Conservation (phyloP, 2,113 vertebrate species). For the Microcebus murinus region DNA sequence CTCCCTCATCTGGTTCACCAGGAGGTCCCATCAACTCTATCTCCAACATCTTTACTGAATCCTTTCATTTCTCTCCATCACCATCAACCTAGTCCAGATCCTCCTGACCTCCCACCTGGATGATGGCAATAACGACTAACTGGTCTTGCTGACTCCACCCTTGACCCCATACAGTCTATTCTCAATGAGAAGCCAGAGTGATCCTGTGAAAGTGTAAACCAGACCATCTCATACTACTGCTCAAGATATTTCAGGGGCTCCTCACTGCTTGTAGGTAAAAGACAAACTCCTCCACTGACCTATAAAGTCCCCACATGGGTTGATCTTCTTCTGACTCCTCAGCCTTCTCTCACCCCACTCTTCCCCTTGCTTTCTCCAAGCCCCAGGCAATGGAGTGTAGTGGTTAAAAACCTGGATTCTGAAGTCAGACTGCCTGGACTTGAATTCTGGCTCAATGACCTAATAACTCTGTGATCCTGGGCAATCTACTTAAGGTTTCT, state of each 20-base stretch:
- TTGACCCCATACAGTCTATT: not conserved
- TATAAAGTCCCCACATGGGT: not conserved
- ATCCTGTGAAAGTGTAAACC: not conserved
- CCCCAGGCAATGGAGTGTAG: not conserved
- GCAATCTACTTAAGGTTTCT: slow-evolving; percentile 5
- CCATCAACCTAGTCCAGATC: not conserved
- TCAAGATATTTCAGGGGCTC: slow-evolving; percentile 23
- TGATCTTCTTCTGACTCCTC: not conserved
- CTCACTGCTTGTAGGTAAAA: not conserved
- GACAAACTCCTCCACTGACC: not conserved
- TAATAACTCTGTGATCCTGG: not conserved
- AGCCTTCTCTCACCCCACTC: not conserved
- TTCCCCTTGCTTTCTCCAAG: not conserved
- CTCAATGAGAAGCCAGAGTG: not conserved
- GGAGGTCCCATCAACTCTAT: not conserved
- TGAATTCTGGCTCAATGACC: not conserved
- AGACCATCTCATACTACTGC: not conserved
- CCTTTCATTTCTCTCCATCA: not conserved
- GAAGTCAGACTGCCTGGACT: not conserved
- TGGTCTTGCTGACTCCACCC: not conserved
- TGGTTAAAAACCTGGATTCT: not conserved
- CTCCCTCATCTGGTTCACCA: not conserved
- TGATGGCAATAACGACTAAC: not conserved
- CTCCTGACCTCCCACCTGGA: not conserved
- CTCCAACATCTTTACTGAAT: not conserved